Evolutionary conservation across 1,140 invertebrate genomes (phyloP), one percentile per base, ranked within the genome.

Genomic region (Lordiphosa collinella): DNA sequence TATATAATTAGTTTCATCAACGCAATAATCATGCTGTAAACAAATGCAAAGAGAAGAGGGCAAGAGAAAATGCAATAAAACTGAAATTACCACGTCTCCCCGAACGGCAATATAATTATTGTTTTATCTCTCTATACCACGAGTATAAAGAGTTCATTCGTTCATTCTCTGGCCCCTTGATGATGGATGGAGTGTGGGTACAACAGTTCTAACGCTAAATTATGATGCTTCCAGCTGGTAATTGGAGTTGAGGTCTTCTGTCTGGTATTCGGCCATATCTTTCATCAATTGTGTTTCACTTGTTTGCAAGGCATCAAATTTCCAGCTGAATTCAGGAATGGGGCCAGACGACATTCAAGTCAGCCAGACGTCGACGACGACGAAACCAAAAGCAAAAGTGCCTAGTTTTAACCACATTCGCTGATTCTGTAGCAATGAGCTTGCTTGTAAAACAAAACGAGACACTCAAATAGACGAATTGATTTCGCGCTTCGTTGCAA

Each of bases 1-100:
- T 57, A 82, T 85, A 76, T 85, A 85, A 86, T 85, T 85, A 85
- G 80, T 66, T 82, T 66, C 80, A 86, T 86, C 80, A 80, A 55
- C 75, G 71, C 82, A 85, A 85, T 68, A 85, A 85, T 85, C 79
- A 85, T 82, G 67, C 66, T 48, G 71, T 73, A 85, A 85, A 68
- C 62, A 79, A 79, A 74, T 62, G 51, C 61, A 54, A 18, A 25
- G 31, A 57, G 55, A 25, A 14, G 35, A 10, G 41, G 5, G 11
- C n/a, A 22, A 38, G 18, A 35, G 49, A 14, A 10, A 47, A 34
- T 58, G 67, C 61, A 76, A 76, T 82, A 82, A 82, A 84, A 64
- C 50, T 57, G 35, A 72, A 84, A 84, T 82, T 82, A 72, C 67
- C 58, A 58, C 40, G 51, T 54, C 50, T 71, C 43, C 37, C 36